phyloP scores from a whole-genome alignment of 2,888 invertebrate species.

The Steinernema hermaphroditum region DNA sequence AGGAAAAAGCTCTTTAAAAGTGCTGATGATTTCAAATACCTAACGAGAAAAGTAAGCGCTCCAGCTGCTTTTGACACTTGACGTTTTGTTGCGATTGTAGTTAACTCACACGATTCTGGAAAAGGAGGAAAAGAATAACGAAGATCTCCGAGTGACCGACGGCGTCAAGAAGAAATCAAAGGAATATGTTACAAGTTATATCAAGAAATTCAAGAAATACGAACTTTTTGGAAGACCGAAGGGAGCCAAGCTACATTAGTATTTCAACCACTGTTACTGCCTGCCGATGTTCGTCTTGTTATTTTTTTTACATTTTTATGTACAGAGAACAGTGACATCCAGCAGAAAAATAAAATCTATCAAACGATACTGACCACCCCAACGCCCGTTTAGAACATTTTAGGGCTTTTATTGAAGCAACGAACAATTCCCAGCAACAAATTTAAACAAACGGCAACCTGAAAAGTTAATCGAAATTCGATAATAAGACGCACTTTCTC shows the following conservation, averaged over 20 bases:
- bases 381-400: no score
- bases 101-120: constrained; percentile 6
- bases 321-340: no score
- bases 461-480: neutral
- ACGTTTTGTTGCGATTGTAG: neutral
- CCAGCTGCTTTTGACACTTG: neutral
- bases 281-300: no score
- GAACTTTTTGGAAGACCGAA: no score
- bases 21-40: neutral
- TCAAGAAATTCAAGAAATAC: neutral
- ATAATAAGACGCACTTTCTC: neutral
- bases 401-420: no score
- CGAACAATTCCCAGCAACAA: no score
- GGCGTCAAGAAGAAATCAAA: constrained; percentile 15
- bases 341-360: no score
- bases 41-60: neutral
- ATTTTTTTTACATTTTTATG: no score
- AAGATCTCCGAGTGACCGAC: constrained; percentile 17
- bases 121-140: constrained; percentile 16
- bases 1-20: neutral
- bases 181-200: neutral
- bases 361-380: no score
- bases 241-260: no score
- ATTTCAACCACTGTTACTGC: no score
- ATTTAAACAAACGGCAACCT: neutral